Evolutionary conservation across 2,888 invertebrate species (phyloP).

Genomic region (Spisula solida): DNA sequence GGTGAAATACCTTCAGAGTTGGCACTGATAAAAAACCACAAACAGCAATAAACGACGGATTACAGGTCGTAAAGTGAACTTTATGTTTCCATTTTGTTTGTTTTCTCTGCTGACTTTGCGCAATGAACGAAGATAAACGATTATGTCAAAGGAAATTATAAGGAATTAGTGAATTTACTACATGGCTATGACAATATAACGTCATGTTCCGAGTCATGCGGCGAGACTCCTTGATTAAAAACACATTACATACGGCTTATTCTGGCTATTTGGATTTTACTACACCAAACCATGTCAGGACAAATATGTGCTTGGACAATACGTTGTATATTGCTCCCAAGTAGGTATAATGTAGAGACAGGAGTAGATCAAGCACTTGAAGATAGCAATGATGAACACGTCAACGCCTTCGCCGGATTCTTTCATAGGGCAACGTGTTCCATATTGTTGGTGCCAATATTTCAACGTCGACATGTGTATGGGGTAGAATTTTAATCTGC

Average conservation of each 20-base stretch:
- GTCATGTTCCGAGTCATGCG: neutral
- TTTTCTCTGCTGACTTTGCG: constrained; percentile 51
- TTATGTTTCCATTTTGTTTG: constrained; percentile 16
- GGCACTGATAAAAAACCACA: constrained; percentile 29
- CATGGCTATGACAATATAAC: neutral
- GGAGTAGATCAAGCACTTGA: too few relatives aligned
- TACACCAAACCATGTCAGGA: neutral
- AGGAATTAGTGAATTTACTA: constrained; percentile 14
- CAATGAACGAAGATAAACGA: constrained; percentile 53
- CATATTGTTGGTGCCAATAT: too few relatives aligned
- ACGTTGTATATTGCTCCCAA: neutral
- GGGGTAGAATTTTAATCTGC: too few relatives aligned
- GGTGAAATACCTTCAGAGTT: constrained; percentile 5
- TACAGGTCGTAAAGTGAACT: constrained; percentile 35
- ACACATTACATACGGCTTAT: constrained; percentile 35
- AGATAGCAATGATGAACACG: too few relatives aligned
- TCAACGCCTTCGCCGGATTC: too few relatives aligned
- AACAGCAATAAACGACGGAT: constrained; percentile 37
- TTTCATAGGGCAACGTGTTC: too few relatives aligned
- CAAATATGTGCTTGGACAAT: neutral
- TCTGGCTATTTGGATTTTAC: constrained; percentile 5
- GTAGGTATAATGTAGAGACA: neutral
- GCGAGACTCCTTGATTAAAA: constrained; percentile 25
- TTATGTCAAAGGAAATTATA: constrained; percentile 50
- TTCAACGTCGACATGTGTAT: too few relatives aligned